A percentile compares a stretch with the other conserved stretches of the same genome.
phyloP scores from a whole-genome alignment of 2,797 vertebrate species.

The Echiichthys vipera region DNA sequence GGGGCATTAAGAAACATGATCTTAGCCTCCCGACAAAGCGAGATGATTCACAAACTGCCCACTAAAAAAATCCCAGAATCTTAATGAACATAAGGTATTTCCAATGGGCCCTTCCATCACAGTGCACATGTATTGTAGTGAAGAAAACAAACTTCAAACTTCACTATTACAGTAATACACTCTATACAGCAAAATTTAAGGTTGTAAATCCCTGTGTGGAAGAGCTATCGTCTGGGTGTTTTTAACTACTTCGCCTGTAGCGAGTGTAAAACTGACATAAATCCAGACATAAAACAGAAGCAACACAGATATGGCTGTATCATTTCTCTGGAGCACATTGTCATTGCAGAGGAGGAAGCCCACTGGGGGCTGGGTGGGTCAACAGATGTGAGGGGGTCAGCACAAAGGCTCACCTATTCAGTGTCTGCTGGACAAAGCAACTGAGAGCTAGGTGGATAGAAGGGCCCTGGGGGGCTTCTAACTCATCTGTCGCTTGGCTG shows the following conservation, averaged over 20 bases:
- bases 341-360: conserved; percentile 69
- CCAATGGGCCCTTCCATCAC: conserved; percentile 53
- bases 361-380: conserved; percentile 84
- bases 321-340: conserved; percentile 79
- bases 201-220: conserved; percentile 46
- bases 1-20: conserved; percentile 77
- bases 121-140: conserved; percentile 17
- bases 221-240: conserved; percentile 20
- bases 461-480: conserved; percentile 79
- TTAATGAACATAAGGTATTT: conserved; percentile 74
- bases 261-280: conserved; percentile 63
- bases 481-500: conserved; percentile 85
- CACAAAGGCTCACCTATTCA: conserved; percentile 89
- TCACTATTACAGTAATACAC: conserved; percentile 23
- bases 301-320: conserved; percentile 75
- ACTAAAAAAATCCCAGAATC: conserved; percentile 65
- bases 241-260: conserved; percentile 45
- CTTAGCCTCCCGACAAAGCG: conserved; percentile 63
- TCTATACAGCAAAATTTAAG: conserved; percentile 44
- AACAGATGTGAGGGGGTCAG: conserved; percentile 84
- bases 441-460: conserved; percentile 77
- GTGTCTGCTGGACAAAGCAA: conserved; percentile 86
- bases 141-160: conserved; percentile 16
- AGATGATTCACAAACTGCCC: conserved; percentile 70
- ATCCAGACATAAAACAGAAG: conserved; percentile 68